A percentile compares a stretch with the other conserved stretches of the same genome.
Evolutionary conservation across 2,888 invertebrate genomes (phyloP).

Genomic region (Diploptera punctata): DNA sequence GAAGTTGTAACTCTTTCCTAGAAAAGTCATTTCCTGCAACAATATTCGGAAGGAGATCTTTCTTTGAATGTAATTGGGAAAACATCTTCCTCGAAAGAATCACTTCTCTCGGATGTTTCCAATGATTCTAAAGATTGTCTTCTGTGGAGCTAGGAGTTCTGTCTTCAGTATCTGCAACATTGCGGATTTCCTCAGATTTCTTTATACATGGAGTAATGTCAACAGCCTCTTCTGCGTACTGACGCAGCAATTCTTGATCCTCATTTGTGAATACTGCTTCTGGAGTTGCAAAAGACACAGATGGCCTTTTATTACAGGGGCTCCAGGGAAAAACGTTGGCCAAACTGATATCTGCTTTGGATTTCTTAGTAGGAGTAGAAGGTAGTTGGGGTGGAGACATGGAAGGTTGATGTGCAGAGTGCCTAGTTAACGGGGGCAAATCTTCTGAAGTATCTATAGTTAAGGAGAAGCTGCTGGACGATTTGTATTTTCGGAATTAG

Average conservation of each 20-base stretch:
- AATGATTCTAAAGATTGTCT: not conserved
- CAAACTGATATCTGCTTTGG: slow-evolving; percentile 41
- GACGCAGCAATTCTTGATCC: not conserved
- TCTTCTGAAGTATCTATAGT: not conserved
- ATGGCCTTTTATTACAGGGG: slow-evolving; percentile 37
- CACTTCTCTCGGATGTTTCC: not conserved
- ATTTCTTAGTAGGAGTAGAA: not conserved
- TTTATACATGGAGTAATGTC: not conserved
- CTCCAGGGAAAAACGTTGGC: slow-evolving; percentile 34
- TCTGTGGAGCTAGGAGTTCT: not conserved
- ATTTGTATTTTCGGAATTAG: too few species aligned
- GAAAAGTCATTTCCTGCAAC: slow-evolving; percentile 35
- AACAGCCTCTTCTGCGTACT: not conserved
- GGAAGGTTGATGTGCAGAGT: not conserved
- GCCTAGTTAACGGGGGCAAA: not conserved
- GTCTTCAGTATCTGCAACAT: not conserved
- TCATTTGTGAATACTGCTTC: slow-evolving; percentile 15
- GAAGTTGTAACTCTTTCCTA: slow-evolving; percentile 36
- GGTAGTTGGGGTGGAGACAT: not conserved
- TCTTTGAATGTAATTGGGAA: not conserved
- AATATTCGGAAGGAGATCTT: not conserved
- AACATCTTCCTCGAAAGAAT: not conserved
- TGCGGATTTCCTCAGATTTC: not conserved
- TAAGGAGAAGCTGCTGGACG: not conserved
- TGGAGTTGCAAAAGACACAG: slow-evolving; percentile 25